Evolutionary conservation across 2,113 vertebrate species (phyloP).

Genomic region (Sciurus niger): DNA sequence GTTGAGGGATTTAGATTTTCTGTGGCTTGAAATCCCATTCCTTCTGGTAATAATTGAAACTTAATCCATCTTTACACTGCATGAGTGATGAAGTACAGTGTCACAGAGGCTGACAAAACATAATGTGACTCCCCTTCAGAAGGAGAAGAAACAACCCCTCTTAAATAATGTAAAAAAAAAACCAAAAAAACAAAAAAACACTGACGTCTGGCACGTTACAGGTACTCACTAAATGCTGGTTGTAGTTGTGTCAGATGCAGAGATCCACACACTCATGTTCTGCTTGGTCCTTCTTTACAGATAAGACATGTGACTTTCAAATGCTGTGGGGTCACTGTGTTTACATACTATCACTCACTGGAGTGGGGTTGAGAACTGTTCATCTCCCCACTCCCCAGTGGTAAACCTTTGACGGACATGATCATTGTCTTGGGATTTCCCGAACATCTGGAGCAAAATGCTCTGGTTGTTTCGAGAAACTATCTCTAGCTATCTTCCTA

Average conservation of each 20-base stretch:
- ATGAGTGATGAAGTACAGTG: not conserved
- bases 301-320: not conserved
- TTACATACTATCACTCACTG: not conserved
- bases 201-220: not conserved
- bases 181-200: not conserved
- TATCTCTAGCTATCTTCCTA: not conserved
- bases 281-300: not conserved
- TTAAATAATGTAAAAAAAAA: not conserved
- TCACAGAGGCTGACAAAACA: not conserved
- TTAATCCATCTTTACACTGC: not conserved
- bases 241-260: not conserved
- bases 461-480: not conserved
- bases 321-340: not conserved
- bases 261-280: not conserved
- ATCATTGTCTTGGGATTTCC: not conserved
- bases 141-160: not conserved
- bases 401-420: not conserved
- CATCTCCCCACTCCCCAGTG: rapidly evolving
- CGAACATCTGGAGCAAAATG: not conserved
- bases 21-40: not conserved
- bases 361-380: not conserved
- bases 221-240: not conserved
- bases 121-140: not conserved
- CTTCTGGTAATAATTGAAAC: not conserved
- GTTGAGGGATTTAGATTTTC: not conserved